Conservation (phyloP, 1,140 invertebrate species). For the Dryas iulia region DNA sequence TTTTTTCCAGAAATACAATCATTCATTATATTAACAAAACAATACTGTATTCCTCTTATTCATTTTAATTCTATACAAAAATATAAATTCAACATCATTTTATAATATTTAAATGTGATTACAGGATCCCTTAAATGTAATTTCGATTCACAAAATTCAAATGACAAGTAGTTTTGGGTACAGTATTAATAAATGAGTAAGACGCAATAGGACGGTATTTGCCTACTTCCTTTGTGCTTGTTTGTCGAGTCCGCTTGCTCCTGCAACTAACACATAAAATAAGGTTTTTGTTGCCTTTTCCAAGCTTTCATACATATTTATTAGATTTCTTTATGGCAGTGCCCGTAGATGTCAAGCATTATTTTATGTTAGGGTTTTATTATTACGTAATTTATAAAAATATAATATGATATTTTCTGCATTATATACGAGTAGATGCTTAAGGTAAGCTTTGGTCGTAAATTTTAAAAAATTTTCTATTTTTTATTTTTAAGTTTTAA, state of each 20-base stretch:
- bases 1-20: too few relatives aligned
- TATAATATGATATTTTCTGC: too few relatives aligned
- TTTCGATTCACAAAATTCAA: not conserved
- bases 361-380: not conserved
- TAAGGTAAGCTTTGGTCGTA: too few relatives aligned
- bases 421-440: too few relatives aligned
- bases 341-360: not conserved
- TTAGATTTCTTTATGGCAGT: conserved; percentile 1
- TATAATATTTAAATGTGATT: too few relatives aligned
- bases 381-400: not conserved
- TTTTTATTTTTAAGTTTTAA: too few relatives aligned
- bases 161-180: not conserved
- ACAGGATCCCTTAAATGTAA: not conserved
- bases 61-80: too few relatives aligned
- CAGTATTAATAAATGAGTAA: not conserved
- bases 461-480: too few relatives aligned
- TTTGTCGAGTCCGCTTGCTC: not conserved
- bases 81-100: too few relatives aligned
- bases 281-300: conserved; percentile 7
- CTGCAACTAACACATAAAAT: conserved; percentile 4
- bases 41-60: too few relatives aligned
- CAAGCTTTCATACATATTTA: conserved; percentile 7
- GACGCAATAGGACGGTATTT: conserved; percentile 2
- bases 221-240: not conserved
- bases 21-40: too few relatives aligned